Base-by-base conservation (phyloP, 1,140 invertebrate genomes). In the Aphaenogaster rudis region DNA sequence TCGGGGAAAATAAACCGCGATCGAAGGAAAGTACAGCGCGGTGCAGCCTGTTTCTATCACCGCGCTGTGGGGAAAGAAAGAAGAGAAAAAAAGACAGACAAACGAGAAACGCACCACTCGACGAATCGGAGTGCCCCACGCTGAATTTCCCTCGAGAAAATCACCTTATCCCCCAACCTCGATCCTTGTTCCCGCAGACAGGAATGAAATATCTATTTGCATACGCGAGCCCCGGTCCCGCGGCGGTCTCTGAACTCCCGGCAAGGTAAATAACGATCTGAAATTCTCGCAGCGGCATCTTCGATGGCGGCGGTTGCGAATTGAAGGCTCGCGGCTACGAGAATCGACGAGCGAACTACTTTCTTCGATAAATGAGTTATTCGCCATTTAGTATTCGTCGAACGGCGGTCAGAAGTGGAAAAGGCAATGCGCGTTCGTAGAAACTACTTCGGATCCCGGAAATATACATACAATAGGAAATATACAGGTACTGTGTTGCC, bases 131-230 rank as follows among this genome's bases (percentile, higher is more conserved):
- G 61, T 89, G 64, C 86, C 90, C 86, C 86, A 87, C 66, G 86
- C 76, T 79, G 91, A 90, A 92, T 92, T 92, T 92, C 91, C 91
- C 91, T 52, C 21, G 91, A 92, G 91, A 91, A 91, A 91, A 90
- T 92, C 90, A 90, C 84, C 88, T 91, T 90, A 88, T 87, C 81
- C 90, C 86, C 81, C 88, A 80, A 86, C 88, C 66, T 86, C 82
- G 61, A 91, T 90, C 64, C 84, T 86, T 81, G 90, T 88, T 92
- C 86, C 88, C 57, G 88, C 78, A 90, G 91, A 91, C 90, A 90
- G 79, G 84, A 91, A 90, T 91, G 91, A 92, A 92, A 92, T 92
- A 92, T 92, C 91, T 92, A 91, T 92, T 92, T 92, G 91, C 90
- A 91, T 90, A 91, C 78, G 80, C 80, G 90, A 85, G 84, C 66